A percentile compares a stretch with the other conserved stretches of the same genome.
These are phyloP conservation scores for Varanus komodoensis DNA, from an alignment of 2,113 vertebrate species.

Conservation along the genomic window DNA sequence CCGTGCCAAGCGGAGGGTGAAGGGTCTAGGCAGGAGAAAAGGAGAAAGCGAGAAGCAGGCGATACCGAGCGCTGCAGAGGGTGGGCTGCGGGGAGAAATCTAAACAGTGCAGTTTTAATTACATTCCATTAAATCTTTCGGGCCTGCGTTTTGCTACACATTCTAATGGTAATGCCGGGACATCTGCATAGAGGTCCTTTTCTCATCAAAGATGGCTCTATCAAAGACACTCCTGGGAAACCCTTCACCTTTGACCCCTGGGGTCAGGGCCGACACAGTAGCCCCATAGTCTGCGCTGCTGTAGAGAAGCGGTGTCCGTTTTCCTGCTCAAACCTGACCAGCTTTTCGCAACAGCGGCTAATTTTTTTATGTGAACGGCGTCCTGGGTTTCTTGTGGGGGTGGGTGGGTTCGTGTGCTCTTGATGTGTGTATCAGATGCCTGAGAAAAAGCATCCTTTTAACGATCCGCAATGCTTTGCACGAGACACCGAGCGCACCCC, in stretches of 20 bases:
- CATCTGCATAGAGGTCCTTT: slow-evolving; percentile 61
- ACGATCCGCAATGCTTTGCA: not conserved
- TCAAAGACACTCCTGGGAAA: slow-evolving; percentile 70
- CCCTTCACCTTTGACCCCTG: slow-evolving; percentile 61
- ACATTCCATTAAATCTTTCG: slow-evolving; percentile 64
- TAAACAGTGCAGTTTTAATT: slow-evolving; percentile 55
- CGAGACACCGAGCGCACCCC: not conserved
- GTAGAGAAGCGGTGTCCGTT: slow-evolving; percentile 49
- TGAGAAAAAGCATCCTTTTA: not conserved
- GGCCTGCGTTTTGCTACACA: slow-evolving; percentile 45
- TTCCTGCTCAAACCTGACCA: slow-evolving; percentile 40
- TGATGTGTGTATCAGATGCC: not conserved
- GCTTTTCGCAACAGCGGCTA: not conserved
- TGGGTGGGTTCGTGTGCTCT: too few relatives aligned
- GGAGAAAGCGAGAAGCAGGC: not conserved
- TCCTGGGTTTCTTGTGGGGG: not conserved
- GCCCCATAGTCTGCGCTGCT: slow-evolving; percentile 53
- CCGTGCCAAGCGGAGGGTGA: not conserved
- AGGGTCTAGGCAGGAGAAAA: not conserved
- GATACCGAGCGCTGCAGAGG: not conserved
- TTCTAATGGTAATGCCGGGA: slow-evolving; percentile 68
- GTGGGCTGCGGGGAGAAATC: not conserved
- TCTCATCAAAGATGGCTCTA: slow-evolving; percentile 59
- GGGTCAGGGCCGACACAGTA: slow-evolving; percentile 51
- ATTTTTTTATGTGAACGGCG: not conserved